Base-by-base conservation (phyloP, 2,888 invertebrate species). In the Dryocosmus kuriphilus region DNA sequence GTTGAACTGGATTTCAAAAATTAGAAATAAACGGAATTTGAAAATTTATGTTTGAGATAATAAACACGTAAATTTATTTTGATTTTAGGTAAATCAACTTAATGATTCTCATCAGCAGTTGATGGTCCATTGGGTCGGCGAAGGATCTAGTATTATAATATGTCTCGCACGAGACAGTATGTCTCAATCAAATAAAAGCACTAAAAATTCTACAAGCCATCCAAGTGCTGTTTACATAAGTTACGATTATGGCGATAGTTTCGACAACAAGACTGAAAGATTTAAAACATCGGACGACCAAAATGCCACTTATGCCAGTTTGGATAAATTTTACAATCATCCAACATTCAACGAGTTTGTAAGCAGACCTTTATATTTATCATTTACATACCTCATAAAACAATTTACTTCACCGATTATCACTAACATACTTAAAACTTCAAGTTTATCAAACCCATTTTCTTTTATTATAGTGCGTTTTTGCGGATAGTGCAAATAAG, bases 71-170 rank as follows among this genome's bases (percentile, higher is more conserved):
- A 22, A n/a, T 71, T 30, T 46, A 22, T 71, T 63, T 61, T 55
- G 3, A 60, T 92, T 92, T 46, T 93, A 97, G 97, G 94, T 95
- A 75, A 95, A 94, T 82, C 93, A 94, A 78, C 93, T 98, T 30
- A 96, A 97, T 92, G 97, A 98, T 92, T 95, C 95, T 82, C 98
- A 98, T 90, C 96, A 96, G 87, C 97, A 97, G 90, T 92, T 98
- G 87, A 96, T 98, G 94, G 97, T 98, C 14, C 97, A 97, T 91
- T 98, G 98, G 98, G 96, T 97, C 16, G 97, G 98, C 35, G 96
- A 96, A 91, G 95, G 95, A 27, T 96, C 97, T 80, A 95, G 96
- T 92, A 96, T 97, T 38, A 96, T 98, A 86, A 95, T 98, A 83
- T 97, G 97, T 87, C 92, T 98, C 81, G 97, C 97, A 2, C 93